Evolutionary conservation across 23 tunicate species (phyloP), one percentile per base, ranked within the genome.

Genomic region (Halocynthia roretzi): DNA sequence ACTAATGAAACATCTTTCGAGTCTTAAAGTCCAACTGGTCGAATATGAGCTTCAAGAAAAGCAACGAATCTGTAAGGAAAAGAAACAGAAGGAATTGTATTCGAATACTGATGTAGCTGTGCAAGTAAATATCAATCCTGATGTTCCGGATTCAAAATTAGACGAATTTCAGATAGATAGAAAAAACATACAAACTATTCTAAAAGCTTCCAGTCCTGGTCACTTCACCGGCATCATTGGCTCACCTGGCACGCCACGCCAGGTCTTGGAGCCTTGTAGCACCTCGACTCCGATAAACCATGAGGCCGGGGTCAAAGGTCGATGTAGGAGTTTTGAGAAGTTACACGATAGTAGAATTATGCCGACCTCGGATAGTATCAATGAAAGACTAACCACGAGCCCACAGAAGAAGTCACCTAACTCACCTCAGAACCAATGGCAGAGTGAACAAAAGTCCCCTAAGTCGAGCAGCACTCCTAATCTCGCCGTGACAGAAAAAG

Each of bases 401-500:
- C 83, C 68, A 69, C 44, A 61, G 50, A 76, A 67, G 53, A 63
- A 63, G 7, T 62, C 22, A 22, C 21, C 48, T 18, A 8, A 21
- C 7, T 7, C 61, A 7, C 57, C 56, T 9, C 10, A 8, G 12
- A 7, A 52, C 7, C 14, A 11, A 57, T 57, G 12, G 62, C 40
- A 51, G 17, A 40, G 48, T 40, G 20, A 67, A 15, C 9, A 22
- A 11, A 76, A 67, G 6, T 62, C 72, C 9, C 58, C 76, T 6
- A 81, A 73, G 76, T 81, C 92, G 17, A 80, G 81, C 76, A 86
- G 92, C 70, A 76, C 92, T 15, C 92, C 92, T 5, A 81, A 86
- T 76, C 65, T 86, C 12, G 92, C 76, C 54, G 50, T 52, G 81
- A 50, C 44, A 67, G 60, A 9, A 15, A 54, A 71, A 10, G 19